phyloP scores from a whole-genome alignment of 1,140 invertebrate genomes.

The Hylaeus volcanicus region DNA sequence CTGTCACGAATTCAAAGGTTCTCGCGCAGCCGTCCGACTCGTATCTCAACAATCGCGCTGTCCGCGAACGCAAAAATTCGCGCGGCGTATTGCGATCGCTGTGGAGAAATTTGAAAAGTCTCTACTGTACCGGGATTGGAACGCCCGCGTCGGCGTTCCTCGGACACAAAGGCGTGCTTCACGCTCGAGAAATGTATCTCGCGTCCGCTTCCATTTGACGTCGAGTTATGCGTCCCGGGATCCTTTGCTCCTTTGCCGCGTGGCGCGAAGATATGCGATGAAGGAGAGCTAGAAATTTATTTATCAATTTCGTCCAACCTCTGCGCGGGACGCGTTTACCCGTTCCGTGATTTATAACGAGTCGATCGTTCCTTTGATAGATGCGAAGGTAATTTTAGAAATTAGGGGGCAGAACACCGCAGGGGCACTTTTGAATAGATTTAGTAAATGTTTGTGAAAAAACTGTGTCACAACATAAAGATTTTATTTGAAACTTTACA shows the following conservation, averaged over 20 bases:
- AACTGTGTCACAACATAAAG: no score
- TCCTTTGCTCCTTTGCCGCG: not conserved
- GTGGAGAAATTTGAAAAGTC: constrained; percentile 31
- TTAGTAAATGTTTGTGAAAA: no score
- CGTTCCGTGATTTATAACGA: no score
- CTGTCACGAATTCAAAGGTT: constrained; percentile 17
- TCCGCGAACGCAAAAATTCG: constrained; percentile 15
- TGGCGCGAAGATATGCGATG: not conserved
- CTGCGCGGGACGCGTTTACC: no score
- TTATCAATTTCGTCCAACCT: not conserved
- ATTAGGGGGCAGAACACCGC: no score
- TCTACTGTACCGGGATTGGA: not conserved
- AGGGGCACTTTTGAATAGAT: no score
- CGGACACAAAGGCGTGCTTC: constrained; percentile 32
- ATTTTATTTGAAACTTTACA: no score
- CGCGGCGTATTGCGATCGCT: constrained; percentile 21
- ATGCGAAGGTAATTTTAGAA: no score
- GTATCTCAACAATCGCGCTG: constrained; percentile 11
- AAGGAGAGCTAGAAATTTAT: not conserved
- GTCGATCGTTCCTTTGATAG: no score
- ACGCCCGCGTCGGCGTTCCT: constrained; percentile 28
- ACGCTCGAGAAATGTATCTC: constrained; percentile 35
- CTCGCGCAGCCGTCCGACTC: not conserved
- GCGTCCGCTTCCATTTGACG: constrained; percentile 11
- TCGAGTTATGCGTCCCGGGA: constrained; percentile 29